Evolutionary conservation across 2,888 invertebrate genomes (phyloP), one percentile per base, ranked within the genome.

Genomic region (Peribatodes rhomboidaria): DNA sequence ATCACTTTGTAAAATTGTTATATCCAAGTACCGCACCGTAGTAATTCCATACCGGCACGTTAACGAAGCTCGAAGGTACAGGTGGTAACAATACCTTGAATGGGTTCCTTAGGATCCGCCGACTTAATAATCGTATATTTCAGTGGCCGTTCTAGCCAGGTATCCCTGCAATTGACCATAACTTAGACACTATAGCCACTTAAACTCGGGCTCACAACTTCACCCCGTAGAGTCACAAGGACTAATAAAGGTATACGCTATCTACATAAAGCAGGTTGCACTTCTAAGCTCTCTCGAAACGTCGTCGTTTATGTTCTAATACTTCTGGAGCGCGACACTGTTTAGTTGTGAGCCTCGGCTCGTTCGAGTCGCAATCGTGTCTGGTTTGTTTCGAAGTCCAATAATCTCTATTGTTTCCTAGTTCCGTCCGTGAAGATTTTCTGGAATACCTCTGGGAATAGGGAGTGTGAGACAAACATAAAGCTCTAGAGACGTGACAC

Each of bases 151-250:
- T 73, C 65, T 66, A 68, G 69, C 74, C 73, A 75, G 77, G 76
- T 73, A 76, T 75, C 73, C 74, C 73, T 78, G 74, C 76, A 76
- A 79, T 79, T 71, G 79, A 62, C 80, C 74, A 77, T 82, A 81
- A 83, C 80, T 82, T 80, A 78, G 75, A 71, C 74, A 74, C 77
- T 78, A 82, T 82, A 71, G 78, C 75, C 79, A 71, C 76, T 79
- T 83, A 74, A 76, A 79, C 74, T 79, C 70, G 66, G 70, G 74
- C 75, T 72, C 69, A 74, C 77, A 80, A 82, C 77, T 82, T 79
- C 68, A 72, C 65, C 50, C 66, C 64, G 74, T 68, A 74, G 70
- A 77, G 72, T 75, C 75, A 70, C 73, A 66, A 65, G 73, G 69
- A 72, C 77, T 82, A 80, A 80, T 80, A 79, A 75, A 65, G 65